Evolutionary conservation across 2,888 invertebrate species (phyloP).

Genomic region (Machimus rusticus): DNA sequence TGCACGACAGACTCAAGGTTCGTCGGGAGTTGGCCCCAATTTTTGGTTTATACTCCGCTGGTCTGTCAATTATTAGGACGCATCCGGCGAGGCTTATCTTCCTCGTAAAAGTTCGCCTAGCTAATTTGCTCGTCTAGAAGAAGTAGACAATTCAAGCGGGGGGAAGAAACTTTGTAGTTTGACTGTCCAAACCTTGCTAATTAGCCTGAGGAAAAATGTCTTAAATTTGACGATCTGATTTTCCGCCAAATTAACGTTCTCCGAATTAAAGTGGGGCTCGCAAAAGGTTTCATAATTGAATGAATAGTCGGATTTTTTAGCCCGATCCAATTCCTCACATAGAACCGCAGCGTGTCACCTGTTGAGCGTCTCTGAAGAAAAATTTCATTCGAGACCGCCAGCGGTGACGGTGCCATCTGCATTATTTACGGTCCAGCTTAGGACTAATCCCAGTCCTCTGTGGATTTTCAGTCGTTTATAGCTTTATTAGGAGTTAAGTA

Average conservation of each 20-base stretch:
- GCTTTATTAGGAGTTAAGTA: constrained; percentile 20
- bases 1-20: neutral
- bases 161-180: neutral
- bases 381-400: neutral
- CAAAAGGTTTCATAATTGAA: neutral
- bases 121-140: neutral
- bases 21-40: neutral
- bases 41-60: neutral
- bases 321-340: neutral
- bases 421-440: constrained; percentile 19
- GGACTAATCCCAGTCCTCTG: constrained; percentile 10
- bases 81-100: neutral
- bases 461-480: constrained; percentile 20
- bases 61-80: neutral
- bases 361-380: neutral
- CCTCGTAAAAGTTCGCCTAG: neutral
- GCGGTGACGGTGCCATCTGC: neutral
- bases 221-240: neutral
- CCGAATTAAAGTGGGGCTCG: neutral
- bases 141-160: neutral
- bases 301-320: neutral
- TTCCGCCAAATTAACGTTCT: neutral
- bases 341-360: neutral
- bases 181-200: neutral
- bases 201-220: neutral